Percentiles rank a stretch among this genome's conserved stretches.
These are phyloP conservation scores for Leptobrachium ailaonicum DNA, from an alignment of 2,113 vertebrate genomes.

Conservation along the genomic window DNA sequence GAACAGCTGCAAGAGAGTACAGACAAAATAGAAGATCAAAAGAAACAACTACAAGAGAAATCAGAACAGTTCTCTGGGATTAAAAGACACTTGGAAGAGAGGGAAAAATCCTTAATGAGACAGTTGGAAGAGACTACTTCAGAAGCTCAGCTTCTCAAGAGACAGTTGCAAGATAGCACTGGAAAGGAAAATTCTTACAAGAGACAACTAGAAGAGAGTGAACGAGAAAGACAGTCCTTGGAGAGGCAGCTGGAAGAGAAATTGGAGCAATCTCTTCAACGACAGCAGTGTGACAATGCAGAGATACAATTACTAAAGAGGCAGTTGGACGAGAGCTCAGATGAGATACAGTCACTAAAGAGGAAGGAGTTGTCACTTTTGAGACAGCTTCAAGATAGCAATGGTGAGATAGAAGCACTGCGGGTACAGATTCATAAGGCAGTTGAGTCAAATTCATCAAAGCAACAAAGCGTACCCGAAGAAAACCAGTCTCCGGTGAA, in stretches of 20 bases:
- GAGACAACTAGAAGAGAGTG: constrained; percentile 13
- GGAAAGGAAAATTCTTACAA: constrained; percentile 6
- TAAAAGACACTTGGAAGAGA: constrained; percentile 29
- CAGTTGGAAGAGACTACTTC: constrained; percentile 23
- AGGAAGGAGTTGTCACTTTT: constrained; percentile 1
- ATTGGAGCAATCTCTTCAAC: constrained; percentile 7
- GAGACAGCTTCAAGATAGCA: constrained; percentile 17
- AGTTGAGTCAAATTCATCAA: background rate
- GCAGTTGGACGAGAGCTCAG: constrained; percentile 19
- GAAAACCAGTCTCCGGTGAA: background rate
- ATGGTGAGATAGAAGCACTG: constrained; percentile 2
- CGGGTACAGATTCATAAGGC: constrained; percentile 3
- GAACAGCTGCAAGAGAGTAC: constrained; percentile 52
- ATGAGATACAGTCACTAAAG: constrained; percentile 18
- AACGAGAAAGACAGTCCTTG: constrained; percentile 5
- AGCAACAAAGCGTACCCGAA: background rate
- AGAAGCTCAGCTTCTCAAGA: constrained; percentile 19
- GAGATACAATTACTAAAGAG: constrained; percentile 18
- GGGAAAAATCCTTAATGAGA: constrained; percentile 19
- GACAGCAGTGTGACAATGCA: constrained; percentile 21
- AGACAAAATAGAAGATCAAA: constrained; percentile 56
- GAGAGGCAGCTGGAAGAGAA: constrained; percentile 12
- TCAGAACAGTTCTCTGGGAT: constrained; percentile 17
- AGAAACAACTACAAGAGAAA: constrained; percentile 61
- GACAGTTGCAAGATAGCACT: constrained; percentile 16